Evolutionary conservation across 1,140 invertebrate species (phyloP).

Genomic region (Thaumatotibia leucotreta): DNA sequence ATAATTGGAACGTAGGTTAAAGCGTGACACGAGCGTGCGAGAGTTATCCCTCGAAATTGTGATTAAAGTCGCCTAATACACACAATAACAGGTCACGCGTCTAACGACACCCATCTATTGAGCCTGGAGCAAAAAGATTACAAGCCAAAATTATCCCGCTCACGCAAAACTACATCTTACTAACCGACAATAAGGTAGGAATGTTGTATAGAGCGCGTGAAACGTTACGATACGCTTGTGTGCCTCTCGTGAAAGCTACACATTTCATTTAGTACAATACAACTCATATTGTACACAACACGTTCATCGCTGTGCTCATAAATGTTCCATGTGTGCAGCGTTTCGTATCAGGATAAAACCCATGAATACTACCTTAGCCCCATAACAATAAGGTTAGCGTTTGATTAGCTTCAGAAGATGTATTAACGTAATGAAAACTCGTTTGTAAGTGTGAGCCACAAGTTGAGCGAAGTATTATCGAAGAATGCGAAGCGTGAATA

Average conservation of each 20-base stretch:
- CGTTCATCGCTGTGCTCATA: conserved; percentile 57
- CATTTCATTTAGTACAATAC: conserved; percentile 74
- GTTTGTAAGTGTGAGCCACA: conserved; percentile 51
- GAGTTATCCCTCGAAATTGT: conserved; percentile 46
- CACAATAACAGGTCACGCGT: conserved; percentile 74
- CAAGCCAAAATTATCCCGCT: conserved; percentile 29
- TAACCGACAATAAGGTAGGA: not conserved
- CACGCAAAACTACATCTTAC: not conserved
- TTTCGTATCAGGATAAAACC: conserved; percentile 18
- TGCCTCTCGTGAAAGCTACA: conserved; percentile 72
- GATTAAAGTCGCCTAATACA: conserved; percentile 75
- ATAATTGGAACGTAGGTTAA: not conserved
- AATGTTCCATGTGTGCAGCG: conserved; percentile 50
- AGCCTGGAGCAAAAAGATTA: conserved; percentile 40
- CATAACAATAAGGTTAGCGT: not conserved
- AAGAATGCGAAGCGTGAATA: conserved; percentile 74
- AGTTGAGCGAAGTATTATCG: conserved; percentile 57
- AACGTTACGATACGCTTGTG: conserved; percentile 56
- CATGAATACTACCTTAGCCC: conserved; percentile 17
- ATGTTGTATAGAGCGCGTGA: conserved; percentile 15
- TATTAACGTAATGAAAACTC: conserved; percentile 56
- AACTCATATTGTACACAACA: conserved; percentile 69
- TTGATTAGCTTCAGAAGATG: not conserved
- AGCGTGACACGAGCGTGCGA: not conserved
- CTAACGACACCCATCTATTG: conserved; percentile 53